Evolutionary conservation across 2,113 vertebrate genomes (phyloP), one percentile per base, ranked within the genome.

Genomic region (Pithys albifrons): DNA sequence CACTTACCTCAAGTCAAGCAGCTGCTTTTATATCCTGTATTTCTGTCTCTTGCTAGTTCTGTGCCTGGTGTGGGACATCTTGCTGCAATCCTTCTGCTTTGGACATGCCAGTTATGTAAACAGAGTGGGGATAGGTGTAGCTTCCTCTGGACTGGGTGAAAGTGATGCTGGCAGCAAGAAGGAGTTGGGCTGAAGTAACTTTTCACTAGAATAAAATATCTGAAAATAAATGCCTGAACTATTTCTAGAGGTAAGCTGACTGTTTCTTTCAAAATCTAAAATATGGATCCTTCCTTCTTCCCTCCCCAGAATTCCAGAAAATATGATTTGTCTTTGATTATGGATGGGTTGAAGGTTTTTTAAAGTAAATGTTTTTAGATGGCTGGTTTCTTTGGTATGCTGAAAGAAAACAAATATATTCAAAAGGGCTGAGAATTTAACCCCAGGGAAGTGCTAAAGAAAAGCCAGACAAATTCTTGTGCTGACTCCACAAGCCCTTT

Each of bases 371-470:
- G 35, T 89, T 95, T 92, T 95, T 54, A 62, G 85, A 93, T n/a
- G 84, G n/a, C 57, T 90, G 76, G 65, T 86, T 94, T 95, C 83
- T 94, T 90, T 78, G 85, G 88, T 93, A 87, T 94, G 92, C 69
- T 80, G 52, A 80, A 92, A 78, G 75, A 94, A 97, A 94, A 95
- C 83, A 93, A 95, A 94, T 93, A 45, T 19, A 65, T 91, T 91
- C 52, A 80, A 61, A 83, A 89, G 52, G 79, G n/a, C 65, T 90
- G 85, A 94, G 83, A 75, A 69, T 89, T 83, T 85, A 96, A 92
- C 54, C 91, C 92, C 39, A 57, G 73, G 41, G 80, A 93, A 91
- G 73, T 35, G 73, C 65, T 71, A 16, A 84, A 72, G 80, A 54
- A 61, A 84, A 93, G 25, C 27, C 59, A 80, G 79, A 75, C 48